Base-by-base conservation (phyloP, 2,797 vertebrate species). In the Clangula hyemalis region DNA sequence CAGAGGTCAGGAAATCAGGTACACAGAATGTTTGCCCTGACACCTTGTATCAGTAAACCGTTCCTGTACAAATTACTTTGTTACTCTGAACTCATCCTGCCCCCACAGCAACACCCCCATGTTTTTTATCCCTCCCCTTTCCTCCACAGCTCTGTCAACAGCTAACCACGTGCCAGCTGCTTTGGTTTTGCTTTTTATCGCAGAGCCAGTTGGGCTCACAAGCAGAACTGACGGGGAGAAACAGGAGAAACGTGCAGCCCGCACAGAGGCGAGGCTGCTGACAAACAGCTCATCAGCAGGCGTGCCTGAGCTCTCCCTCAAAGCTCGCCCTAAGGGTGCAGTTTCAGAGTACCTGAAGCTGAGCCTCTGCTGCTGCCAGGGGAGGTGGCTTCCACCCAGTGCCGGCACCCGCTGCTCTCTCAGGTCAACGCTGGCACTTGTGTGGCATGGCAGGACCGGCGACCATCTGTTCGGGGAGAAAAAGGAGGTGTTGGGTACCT, bases 141-240 rank as follows among this genome's bases (percentile, higher is more conserved):
- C 47, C 32, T 0, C 9, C 6, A 0, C 24, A 51, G 61, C 85
- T 38, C 68, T 6, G 32, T 7, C 65, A 19, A 20, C 69, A 47
- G n/a, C 32, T 4, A 6, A 8, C 36, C 15, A 2, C n/a, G 18
- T 60, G 11, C 43, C 34, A 24, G 20, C 1, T 54, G 39, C 17
- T 77, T 19, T 9, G n/a, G 1, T 49, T 21, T 39, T 5, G 25
- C n/a, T 47, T 1, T n/a, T 1, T 0, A 3, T 10, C 61, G 3
- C 76, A 0, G 34, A 58, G 11, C 43, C 38, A 60, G 49, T 28
- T 1, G 3, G 24, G 32, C 15, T 79, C 14, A 2, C 11, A 38
- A 51, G 71, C 47, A 19, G 69, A 47, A 5, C 34, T 5, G 66
- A 20, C 2, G 3, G 70, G 34, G 30, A 19, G 39, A 60, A 78